Percentiles rank a stretch among this genome's conserved stretches.
Conservation (phyloP, 2,888 invertebrate species). For the Gandaritis pyraliata region DNA sequence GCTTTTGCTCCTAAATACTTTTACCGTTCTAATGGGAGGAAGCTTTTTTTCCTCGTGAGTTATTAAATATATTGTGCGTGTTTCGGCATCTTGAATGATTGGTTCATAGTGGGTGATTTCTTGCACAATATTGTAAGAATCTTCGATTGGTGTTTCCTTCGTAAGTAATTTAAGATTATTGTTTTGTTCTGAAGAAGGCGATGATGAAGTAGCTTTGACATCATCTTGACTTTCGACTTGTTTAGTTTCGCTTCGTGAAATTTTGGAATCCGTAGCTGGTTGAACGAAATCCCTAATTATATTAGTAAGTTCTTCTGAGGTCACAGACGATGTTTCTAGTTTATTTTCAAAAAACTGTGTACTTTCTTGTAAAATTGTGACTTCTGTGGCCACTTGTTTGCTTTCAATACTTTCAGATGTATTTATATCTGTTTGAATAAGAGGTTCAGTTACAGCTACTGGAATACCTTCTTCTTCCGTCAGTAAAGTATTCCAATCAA, state of each 20-base stretch:
- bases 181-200: conserved; percentile 66
- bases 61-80: conserved; percentile 86
- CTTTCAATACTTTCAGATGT: conserved; percentile 36
- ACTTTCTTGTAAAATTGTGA: conserved; percentile 67
- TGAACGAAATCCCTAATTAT: conserved; percentile 13
- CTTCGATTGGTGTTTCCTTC: conserved; percentile 57
- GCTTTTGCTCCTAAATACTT: conserved; percentile 86
- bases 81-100: conserved; percentile 62
- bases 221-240: conserved; percentile 33
- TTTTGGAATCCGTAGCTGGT: conserved; percentile 20
- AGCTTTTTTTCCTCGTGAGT: conserved; percentile 89
- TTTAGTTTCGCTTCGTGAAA: conserved; percentile 3
- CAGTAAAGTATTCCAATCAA: conserved; percentile 77
- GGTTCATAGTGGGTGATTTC: conserved; percentile 65
- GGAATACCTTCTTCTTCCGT: conserved; percentile 68
- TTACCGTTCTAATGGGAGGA: conserved; percentile 84
- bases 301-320: conserved; percentile 20
- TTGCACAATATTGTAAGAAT: conserved; percentile 62
- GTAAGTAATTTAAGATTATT: conserved; percentile 72
- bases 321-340: conserved; percentile 29
- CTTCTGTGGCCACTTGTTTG: conserved; percentile 69
- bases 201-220: conserved; percentile 37
- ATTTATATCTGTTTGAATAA: conserved; percentile 47
- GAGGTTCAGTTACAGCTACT: conserved; percentile 54
- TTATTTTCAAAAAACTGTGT: conserved; percentile 44